phyloP scores from a whole-genome alignment of 2,888 invertebrate species.

The Catonia carolina region DNA sequence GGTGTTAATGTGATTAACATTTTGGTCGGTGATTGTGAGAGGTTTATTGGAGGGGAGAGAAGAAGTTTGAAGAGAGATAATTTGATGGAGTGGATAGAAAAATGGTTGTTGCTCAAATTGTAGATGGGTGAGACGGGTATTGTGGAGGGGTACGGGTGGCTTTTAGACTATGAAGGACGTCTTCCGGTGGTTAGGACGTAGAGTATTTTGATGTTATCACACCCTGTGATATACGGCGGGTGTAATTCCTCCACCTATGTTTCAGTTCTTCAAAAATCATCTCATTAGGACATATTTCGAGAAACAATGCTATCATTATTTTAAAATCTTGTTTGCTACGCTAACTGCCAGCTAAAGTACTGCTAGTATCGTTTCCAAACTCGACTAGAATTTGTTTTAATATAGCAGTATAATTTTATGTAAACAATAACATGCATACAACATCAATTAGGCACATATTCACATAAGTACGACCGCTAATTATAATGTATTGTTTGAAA shows the following conservation, averaged over 20 bases:
- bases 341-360: too few relatives aligned
- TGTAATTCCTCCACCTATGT: background rate
- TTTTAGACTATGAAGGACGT: slow-evolving; percentile 1
- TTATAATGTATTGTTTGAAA: too few relatives aligned
- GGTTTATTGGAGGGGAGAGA: background rate
- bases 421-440: too few relatives aligned
- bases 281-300: slow-evolving; percentile 14
- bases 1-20: slow-evolving; percentile 10
- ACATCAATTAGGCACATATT: too few relatives aligned
- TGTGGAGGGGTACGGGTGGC: background rate
- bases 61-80: background rate
- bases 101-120: too few relatives aligned
- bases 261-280: background rate
- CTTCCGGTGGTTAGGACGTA: background rate
- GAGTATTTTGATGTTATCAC: background rate
- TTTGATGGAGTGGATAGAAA: background rate
- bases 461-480: too few relatives aligned
- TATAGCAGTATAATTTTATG: too few relatives aligned
- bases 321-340: too few relatives aligned
- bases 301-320: slow-evolving; percentile 7
- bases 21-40: background rate
- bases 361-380: too few relatives aligned
- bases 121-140: too few relatives aligned
- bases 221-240: slow-evolving; percentile 4
- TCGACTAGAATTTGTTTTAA: too few relatives aligned